Conservation (phyloP, 1,140 invertebrate species). For the Papilio aristodemus region DNA sequence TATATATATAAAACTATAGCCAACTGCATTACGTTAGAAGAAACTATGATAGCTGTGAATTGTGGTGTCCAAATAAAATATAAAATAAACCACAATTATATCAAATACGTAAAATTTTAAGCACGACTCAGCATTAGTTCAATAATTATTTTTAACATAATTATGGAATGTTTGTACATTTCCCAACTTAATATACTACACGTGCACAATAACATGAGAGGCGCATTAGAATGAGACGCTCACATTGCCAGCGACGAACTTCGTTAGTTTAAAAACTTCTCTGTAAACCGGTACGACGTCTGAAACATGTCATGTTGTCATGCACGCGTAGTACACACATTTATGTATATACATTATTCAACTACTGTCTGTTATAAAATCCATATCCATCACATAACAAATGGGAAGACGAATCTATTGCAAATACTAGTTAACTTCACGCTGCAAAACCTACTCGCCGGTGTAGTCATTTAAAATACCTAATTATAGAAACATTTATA, state of each 20-base stretch:
- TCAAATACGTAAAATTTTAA: not conserved
- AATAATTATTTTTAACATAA: slow-evolving; percentile 22
- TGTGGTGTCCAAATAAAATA: not conserved
- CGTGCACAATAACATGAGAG: too few species aligned
- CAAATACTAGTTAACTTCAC: not conserved
- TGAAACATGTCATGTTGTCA: slow-evolving; percentile 3
- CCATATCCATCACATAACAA: slow-evolving; percentile 1
- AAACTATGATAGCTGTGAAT: not conserved
- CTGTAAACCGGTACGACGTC: not conserved
- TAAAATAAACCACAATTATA: not conserved
- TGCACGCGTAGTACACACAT: not conserved
- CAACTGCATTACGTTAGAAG: not conserved
- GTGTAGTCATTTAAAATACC: not conserved
- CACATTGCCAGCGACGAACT: too few species aligned
- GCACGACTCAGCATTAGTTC: not conserved
- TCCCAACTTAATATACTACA: slow-evolving; percentile 23
- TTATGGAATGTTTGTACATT: slow-evolving; percentile 33
- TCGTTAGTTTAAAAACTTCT: too few species aligned
- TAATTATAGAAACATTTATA: not conserved
- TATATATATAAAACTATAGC: too few species aligned
- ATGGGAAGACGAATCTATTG: slow-evolving; percentile 3
- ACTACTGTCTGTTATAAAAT: slow-evolving; percentile 1
- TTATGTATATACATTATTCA: not conserved
- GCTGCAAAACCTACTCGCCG: not conserved
- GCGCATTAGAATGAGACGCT: too few species aligned